Percentiles rank a stretch among this genome's conserved stretches.
These are phyloP conservation scores for Chymomyza amoena DNA, from an alignment of 2,888 invertebrate genomes.

Conservation along the genomic window DNA sequence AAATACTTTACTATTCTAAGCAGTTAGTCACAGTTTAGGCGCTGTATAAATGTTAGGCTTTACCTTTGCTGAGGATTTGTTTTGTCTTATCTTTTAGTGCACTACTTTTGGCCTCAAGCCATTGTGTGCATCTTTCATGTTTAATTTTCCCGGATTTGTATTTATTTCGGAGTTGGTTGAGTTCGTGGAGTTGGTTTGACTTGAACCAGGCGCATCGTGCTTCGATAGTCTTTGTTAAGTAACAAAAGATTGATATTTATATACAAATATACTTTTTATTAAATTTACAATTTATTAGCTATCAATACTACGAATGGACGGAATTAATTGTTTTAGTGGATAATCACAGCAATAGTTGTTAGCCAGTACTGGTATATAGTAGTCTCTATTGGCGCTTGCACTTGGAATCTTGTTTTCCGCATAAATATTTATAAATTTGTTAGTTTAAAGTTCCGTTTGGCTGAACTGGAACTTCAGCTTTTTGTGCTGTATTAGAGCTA, in stretches of 20 bases:
- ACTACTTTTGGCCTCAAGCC: conserved; percentile 23
- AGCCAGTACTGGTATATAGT: conserved; percentile 8
- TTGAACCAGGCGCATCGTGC: conserved; percentile 58
- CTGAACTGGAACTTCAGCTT: conserved; percentile 21
- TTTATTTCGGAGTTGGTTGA: conserved; percentile 64
- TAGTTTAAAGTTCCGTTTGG: conserved; percentile 28
- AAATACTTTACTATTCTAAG: conserved; percentile 16
- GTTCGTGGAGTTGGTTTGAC: conserved; percentile 67
- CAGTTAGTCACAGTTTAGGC: conserved; percentile 12
- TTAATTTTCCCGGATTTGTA: conserved; percentile 57
- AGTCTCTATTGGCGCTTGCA: background rate
- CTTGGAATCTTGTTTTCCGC: background rate
- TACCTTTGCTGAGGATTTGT: conserved; percentile 26
- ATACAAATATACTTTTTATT: conserved; percentile 8
- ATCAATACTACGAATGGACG: conserved; percentile 36
- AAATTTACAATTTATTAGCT: conserved; percentile 18
- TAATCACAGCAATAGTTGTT: conserved; percentile 4
- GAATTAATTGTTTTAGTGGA: conserved; percentile 17
- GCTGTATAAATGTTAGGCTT: conserved; percentile 7
- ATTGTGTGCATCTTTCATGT: conserved; percentile 40
- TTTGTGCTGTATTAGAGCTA: conserved; percentile 32
- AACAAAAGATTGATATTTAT: conserved; percentile 28
- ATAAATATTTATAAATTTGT: conserved; percentile 6
- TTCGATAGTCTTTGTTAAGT: conserved; percentile 61
- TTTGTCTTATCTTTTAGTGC: conserved; percentile 18